phyloP scores from a whole-genome alignment of 2,797 vertebrate species.

The Microctenopoma lineatum region DNA sequence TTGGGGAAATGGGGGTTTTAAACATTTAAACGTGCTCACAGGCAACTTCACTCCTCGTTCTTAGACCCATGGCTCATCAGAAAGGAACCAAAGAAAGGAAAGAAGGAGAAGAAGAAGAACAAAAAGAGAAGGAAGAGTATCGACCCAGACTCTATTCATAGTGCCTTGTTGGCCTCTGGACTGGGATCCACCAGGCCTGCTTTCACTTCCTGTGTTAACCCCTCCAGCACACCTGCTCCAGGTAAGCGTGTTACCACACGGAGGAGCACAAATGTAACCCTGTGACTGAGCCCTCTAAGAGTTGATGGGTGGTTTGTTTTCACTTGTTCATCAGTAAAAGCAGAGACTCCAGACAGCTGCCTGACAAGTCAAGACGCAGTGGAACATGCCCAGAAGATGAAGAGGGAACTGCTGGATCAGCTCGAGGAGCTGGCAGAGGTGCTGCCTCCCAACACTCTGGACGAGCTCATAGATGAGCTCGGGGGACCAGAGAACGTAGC shows the following conservation, averaged over 20 bases:
- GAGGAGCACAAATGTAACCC: not conserved
- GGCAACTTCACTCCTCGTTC: not conserved
- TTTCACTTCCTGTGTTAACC: slow-evolving; percentile 88
- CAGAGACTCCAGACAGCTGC: slow-evolving; percentile 84
- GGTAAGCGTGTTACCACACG: slow-evolving; percentile 51
- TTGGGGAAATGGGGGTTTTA: too few species aligned
- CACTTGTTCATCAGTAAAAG: slow-evolving; percentile 67
- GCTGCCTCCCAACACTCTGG: slow-evolving; percentile 96
- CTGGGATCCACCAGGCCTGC: slow-evolving; percentile 93
- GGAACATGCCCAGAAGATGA: slow-evolving; percentile 97
- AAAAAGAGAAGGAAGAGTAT: slow-evolving; percentile 92
- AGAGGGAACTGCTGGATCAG: slow-evolving; percentile 91
- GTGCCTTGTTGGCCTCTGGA: slow-evolving; percentile 99
- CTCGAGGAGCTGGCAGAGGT: slow-evolving; percentile 92
- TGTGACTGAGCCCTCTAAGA: not conserved
- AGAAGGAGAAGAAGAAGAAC: slow-evolving; percentile 91
- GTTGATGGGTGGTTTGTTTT: slow-evolving; percentile 5
- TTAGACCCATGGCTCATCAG: slow-evolving; percentile 97
- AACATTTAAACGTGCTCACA: not conserved
- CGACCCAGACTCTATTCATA: slow-evolving; percentile 99
- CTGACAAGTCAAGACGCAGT: slow-evolving; percentile 97
- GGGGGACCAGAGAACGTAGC: slow-evolving; percentile 98
- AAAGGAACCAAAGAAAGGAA: slow-evolving; percentile 97
- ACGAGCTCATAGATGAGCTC: slow-evolving; percentile 97
- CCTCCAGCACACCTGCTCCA: slow-evolving; percentile 69